Percentiles rank a stretch among this genome's conserved stretches.
Conservation (phyloP, 2,113 vertebrate genomes). For the Clarias batrachus region DNA sequence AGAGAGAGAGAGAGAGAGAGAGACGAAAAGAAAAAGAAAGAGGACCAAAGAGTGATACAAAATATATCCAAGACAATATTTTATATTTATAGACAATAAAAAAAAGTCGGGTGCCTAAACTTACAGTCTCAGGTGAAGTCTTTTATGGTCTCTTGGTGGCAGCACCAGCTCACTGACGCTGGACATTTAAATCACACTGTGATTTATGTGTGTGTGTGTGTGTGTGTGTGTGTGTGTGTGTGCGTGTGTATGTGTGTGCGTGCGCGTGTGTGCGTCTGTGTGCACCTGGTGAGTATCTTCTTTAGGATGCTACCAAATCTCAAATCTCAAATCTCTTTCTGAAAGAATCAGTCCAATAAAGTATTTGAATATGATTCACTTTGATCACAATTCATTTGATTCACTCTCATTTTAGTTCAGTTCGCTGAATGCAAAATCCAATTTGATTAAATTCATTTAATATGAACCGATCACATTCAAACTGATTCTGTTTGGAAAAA, state of each 20-base stretch:
- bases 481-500: not conserved
- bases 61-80: not conserved
- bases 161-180: not conserved
- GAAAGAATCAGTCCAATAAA: not conserved
- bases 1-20: not conserved
- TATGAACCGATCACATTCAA: not conserved
- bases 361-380: not conserved
- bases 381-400: not conserved
- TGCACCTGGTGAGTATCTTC: not conserved
- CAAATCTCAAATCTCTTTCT: too few species aligned
- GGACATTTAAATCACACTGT: not conserved
- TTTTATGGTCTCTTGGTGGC: not conserved
- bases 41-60: not conserved
- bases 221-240: too few species aligned
- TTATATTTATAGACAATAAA: not conserved
- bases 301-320: not conserved
- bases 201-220: not conserved
- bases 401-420: not conserved
- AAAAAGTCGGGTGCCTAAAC: too few species aligned
- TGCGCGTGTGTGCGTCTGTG: too few species aligned
- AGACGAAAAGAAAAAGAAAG: not conserved
- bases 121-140: too few species aligned
- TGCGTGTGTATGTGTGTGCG: too few species aligned
- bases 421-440: not conserved
- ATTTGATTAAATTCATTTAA: not conserved